Conservation (phyloP, 2,888 invertebrate genomes). For the Drosophila falleni region DNA sequence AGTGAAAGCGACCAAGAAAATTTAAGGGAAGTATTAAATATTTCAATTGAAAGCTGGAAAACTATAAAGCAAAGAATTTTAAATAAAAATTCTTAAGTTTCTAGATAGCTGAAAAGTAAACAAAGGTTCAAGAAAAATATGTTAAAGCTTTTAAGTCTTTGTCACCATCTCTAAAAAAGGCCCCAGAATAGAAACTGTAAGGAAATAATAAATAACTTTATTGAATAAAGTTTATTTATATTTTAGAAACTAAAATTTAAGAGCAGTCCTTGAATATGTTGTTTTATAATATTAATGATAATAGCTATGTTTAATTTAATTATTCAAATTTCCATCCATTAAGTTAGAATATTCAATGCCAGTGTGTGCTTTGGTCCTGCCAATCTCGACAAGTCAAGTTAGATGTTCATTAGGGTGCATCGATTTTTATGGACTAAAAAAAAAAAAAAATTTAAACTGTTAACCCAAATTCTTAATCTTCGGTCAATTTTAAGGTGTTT, state of each 20-base stretch:
- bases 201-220: background rate
- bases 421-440: no score
- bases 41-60: background rate
- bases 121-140: background rate
- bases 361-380: conserved; percentile 22
- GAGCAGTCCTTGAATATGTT: background rate
- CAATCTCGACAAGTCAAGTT: conserved; percentile 18
- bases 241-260: background rate
- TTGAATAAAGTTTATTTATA: no score
- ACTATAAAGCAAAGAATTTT: background rate
- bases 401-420: no score
- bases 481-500: no score
- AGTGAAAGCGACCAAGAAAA: background rate
- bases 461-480: no score
- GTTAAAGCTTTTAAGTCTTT: background rate
- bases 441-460: no score
- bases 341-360: conserved; percentile 9
- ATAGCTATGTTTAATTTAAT: background rate
- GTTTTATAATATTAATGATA: background rate
- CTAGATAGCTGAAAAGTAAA: background rate
- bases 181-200: background rate
- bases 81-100: background rate
- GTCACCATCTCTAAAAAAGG: background rate
- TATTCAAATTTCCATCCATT: conserved; percentile 15
- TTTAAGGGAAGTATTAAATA: background rate